Conservation (phyloP, 2,888 invertebrate genomes). For the Sepiola atlantica region DNA sequence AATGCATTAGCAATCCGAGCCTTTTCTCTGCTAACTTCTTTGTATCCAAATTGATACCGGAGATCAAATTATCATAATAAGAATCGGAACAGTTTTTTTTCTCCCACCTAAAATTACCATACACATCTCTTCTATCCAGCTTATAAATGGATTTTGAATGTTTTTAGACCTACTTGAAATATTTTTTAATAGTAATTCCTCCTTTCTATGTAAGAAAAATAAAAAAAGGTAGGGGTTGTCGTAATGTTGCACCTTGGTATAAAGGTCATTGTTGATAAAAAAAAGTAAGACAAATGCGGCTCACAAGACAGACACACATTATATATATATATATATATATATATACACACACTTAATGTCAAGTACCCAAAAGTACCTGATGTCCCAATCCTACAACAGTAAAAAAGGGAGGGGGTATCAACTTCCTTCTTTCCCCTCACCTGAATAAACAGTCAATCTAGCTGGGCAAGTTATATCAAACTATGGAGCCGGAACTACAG, state of each 20-base stretch:
- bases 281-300: background rate
- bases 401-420: background rate
- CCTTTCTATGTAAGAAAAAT: background rate
- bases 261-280: background rate
- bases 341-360: background rate
- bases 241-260: background rate
- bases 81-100: background rate
- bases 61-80: background rate
- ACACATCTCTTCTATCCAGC: background rate
- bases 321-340: background rate
- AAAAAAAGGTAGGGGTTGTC: background rate
- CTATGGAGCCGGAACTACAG: background rate
- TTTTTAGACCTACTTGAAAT: background rate
- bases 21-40: background rate
- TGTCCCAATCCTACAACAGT: background rate
- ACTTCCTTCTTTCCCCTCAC: conserved; percentile 13
- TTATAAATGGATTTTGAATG: background rate
- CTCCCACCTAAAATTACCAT: background rate
- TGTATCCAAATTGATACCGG: background rate
- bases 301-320: background rate
- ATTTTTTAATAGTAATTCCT: background rate
- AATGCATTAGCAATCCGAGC: background rate
- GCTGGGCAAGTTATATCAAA: background rate
- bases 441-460: background rate
- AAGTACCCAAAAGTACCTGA: background rate